Base-by-base conservation (phyloP, 30 jellyfish, hydroid and myxozoan species). In the Nemopilema nomurai region DNA sequence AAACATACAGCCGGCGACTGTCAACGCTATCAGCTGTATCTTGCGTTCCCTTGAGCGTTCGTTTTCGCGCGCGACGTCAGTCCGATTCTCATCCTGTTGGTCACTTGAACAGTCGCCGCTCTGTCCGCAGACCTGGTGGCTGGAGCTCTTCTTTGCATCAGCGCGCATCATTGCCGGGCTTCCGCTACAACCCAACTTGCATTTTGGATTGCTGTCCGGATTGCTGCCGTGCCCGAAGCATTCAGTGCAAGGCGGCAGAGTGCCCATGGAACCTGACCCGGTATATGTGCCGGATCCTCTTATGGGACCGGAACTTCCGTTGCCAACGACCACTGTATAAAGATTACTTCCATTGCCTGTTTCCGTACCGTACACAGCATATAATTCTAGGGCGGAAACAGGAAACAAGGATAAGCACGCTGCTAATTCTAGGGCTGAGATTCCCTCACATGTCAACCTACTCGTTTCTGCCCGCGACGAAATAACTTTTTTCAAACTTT, bases 201-300 rank as follows among this genome's bases (percentile, higher is more conserved):
- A 69, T 26, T 29, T 69, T 17, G 80, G 80, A 24, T 69, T 29
- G 64, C 80, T 69, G 80, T 69, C 50, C 24, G 80, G 80, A 57
- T 69, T 69, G 25, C 80, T 69, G 24, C 80, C 80, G 62, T 69
- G 80, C 22, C 80, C 80, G 17, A 69, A 69, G 80, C 80, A 69
- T 24, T 69, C 80, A 0, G 28, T 69, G 23, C 80, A 69, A 28
- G 80, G 80, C 0, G 80, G 80, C 21, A 69, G 62, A 21, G 80
- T 69, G 9, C 80, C 80, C 29, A 28, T 4, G 29, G 80, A 69
- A 69, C 80, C 80, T 19, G 80, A 69, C 7, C 80, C 80, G 22
- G 80, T 27, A 57, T 22, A 25, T 25, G 80, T 8, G 16, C 80
- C 80, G 1, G 63, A 26, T 1, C 80, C 80, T 28, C 80, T 20